Evolutionary conservation across 2,888 invertebrate species (phyloP), one percentile per base, ranked within the genome.

Genomic region (Empis livida): DNA sequence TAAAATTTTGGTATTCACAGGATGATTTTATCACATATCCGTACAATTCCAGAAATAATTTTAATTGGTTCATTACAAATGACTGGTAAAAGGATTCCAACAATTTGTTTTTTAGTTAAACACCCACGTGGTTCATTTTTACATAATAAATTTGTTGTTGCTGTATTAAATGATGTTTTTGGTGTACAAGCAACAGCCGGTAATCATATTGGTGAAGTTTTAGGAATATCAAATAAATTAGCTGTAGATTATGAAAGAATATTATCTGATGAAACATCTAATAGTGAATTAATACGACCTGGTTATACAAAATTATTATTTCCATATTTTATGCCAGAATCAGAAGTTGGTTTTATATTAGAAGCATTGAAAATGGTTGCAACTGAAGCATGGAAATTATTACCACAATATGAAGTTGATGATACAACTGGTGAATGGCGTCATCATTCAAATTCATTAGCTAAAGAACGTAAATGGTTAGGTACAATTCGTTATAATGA

Each of bases 391-490:
- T 91, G 91, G 87, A 88, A 88, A 60, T 76, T 93, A 39, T 66
- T 93, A 45, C 92, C 92, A 0, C 85, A 90, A 64, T 92, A 92
- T 63, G 76, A 82, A 10, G 78, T 90, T n/a, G 88, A 91, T 62
- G 78, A 85, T 6, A 83, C 89, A 62, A 90, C 89, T 0, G 92
- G 88, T 0, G 90, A 91, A 64, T 93, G 92, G 91, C 78, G 83
- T 51, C 91, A 92, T 61, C 82, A 83, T 59, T 79, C 84, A 0
- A 85, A 88, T 63, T 77, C 82, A 43, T 76, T 83, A 6, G 80
- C 85, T 53, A 82, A 83, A 60, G 90, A 91, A 57, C 76, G 87
- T 43, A 87, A 85, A 64, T 91, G 89, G 76, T 71, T 93, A 47
- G 80, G 83, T 49, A 79, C 84, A 10, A 77, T 92, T 43, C 74